These are phyloP conservation scores for Heliconius himera DNA, from an alignment of 1,140 invertebrate genomes.

Conservation along the genomic window DNA sequence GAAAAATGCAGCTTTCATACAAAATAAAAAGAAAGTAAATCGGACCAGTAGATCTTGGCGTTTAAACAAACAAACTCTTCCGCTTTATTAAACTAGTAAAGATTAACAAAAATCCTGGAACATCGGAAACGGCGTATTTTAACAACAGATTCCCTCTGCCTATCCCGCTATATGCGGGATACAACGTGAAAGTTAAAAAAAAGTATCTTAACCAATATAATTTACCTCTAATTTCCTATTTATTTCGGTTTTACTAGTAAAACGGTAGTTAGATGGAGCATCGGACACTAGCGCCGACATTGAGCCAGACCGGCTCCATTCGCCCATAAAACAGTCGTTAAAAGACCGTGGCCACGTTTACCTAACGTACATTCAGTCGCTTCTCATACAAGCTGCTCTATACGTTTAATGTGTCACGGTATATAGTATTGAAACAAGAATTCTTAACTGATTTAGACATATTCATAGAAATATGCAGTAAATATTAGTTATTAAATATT, in stretches of 20 bases:
- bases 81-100: too few relatives aligned
- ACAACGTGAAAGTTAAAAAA: too few relatives aligned
- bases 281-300: slow-evolving; percentile 40
- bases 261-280: slow-evolving; percentile 15
- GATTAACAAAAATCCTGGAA: too few relatives aligned
- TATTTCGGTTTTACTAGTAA: not conserved
- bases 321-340: slow-evolving; percentile 46
- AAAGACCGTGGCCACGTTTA: slow-evolving; percentile 37
- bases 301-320: slow-evolving; percentile 60
- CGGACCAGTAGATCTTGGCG: too few relatives aligned
- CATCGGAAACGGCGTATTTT: too few relatives aligned
- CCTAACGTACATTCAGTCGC: slow-evolving; percentile 27
- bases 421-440: slow-evolving; percentile 11
- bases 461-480: not conserved
- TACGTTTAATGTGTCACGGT: slow-evolving; percentile 25
- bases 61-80: too few relatives aligned
- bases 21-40: too few relatives aligned
- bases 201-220: not conserved
- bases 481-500: not conserved
- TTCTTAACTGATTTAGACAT: not conserved
- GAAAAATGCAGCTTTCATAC: too few relatives aligned
- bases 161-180: too few relatives aligned
- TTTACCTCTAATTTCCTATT: not conserved
- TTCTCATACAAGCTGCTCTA: slow-evolving; percentile 4
- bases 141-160: too few relatives aligned